These are phyloP conservation scores for Porites cylindrica DNA, from an alignment of 92 coral and sea anemone genomes.

Conservation along the genomic window DNA sequence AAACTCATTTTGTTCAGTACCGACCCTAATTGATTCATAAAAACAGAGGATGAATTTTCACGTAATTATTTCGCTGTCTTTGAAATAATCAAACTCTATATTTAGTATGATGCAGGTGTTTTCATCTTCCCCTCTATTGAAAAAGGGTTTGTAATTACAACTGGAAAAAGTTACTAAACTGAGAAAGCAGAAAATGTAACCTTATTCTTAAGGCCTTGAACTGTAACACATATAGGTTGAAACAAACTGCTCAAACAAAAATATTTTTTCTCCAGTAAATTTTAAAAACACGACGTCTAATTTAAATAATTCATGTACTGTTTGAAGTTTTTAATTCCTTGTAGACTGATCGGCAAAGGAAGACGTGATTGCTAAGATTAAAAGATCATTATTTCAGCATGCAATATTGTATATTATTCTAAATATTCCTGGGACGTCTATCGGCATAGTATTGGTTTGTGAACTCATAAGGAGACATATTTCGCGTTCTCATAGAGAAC, in stretches of 20 bases:
- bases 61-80: conserved; percentile 11
- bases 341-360: not conserved
- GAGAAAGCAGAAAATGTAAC: not conserved
- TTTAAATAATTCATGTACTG: not conserved
- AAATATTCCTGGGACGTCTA: conserved; percentile 14
- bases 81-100: conserved; percentile 14
- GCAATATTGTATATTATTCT: not conserved
- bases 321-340: conserved; percentile 18
- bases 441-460: not conserved
- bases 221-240: no score
- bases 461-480: not conserved
- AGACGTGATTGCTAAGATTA: not conserved
- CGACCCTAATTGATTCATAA: conserved; percentile 18
- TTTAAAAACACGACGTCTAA: not conserved
- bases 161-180: not conserved
- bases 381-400: not conserved
- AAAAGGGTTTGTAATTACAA: conserved; percentile 6
- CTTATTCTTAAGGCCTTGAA: not conserved
- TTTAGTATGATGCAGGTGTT: conserved; percentile 31
- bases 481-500: conserved; percentile 31
- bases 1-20: conserved; percentile 7
- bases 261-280: not conserved
- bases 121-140: not conserved
- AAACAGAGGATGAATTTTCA: conserved; percentile 11
- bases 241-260: not conserved